A percentile compares a stretch with the other conserved stretches of the same genome.
Conservation (phyloP, 1,140 invertebrate species). For the Saccostrea cuccullata region DNA sequence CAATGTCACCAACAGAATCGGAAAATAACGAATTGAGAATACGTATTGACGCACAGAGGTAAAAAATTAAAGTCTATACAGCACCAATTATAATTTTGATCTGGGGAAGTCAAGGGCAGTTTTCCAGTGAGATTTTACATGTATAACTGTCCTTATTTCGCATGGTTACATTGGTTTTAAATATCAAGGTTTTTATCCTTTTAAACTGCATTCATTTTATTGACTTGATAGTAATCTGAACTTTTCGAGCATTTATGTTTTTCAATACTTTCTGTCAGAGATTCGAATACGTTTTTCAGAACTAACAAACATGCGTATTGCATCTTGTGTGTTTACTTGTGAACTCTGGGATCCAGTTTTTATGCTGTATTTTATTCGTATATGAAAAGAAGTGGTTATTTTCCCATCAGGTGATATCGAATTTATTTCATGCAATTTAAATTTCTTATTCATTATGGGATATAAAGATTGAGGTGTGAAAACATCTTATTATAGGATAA, state of each 20-base stretch:
- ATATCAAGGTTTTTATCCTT: not conserved
- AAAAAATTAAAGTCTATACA: not conserved
- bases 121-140: not conserved
- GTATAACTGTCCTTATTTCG: not conserved
- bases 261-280: not conserved
- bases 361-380: not conserved
- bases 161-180: not conserved
- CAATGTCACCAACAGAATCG: not conserved
- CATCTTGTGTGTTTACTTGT: not conserved
- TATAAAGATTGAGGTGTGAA: not conserved
- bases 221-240: constrained; percentile 24
- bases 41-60: not conserved
- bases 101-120: not conserved
- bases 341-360: not conserved
- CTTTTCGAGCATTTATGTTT: not conserved
- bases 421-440: not conserved
- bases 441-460: not conserved
- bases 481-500: not conserved
- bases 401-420: constrained; percentile 1
- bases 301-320: not conserved
- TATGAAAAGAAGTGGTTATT: not conserved
- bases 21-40: not conserved
- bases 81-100: not conserved
- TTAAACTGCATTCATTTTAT: constrained; percentile 8
- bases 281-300: not conserved